Base-by-base conservation (phyloP, 2,888 invertebrate species). In the Harmothoe impar region DNA sequence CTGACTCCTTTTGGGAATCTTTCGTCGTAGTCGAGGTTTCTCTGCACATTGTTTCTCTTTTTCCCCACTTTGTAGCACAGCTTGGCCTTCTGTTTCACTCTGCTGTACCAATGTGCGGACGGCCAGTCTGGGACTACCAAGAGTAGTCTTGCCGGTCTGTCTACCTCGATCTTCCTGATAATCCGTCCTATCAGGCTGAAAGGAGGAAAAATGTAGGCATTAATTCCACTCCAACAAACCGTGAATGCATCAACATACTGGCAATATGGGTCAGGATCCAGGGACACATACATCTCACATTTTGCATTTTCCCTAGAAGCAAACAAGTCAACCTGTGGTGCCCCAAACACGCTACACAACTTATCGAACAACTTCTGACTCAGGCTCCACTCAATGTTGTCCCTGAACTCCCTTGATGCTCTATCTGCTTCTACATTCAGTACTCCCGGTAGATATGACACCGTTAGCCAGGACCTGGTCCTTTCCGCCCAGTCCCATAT, bases 201-300 rank as follows among this genome's bases (percentile, higher is more conserved):
- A 52, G 54, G 54, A 17, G 54, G 54, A 52, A 52, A 52, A 15
- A 17, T 17, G 17, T 52, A 52, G 10, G 54, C 54, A 52, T 52
- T 10, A 52, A 52, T 15, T 15, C 17, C 12, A 15, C 12, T 52
- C 54, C 54, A 52, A 10, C 17, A 17, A 10, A 52, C 10, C 17
- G 54, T 52, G 54, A 52, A 52, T 52, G 54, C 54, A 52, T 52
- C 54, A n/a, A n/a, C n/a, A n/a, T n/a, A n/a, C n/a, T 72, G 72
- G 25, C n/a, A 10, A 0, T 17, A 0, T 15, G 72, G 72, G 29
- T 72, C 72, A 0, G 29, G 72, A 3, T 7, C 3, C 72, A 10
- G 3, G 25, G 72, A 72, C 0, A 0, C 0, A 25, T 29, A 72
- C 5, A n/a, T n/a, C n/a, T n/a, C n/a, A n/a, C n/a, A 23, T 7